Evolutionary conservation across 2,888 invertebrate species (phyloP).

Genomic region (Scaptomyza parva): DNA sequence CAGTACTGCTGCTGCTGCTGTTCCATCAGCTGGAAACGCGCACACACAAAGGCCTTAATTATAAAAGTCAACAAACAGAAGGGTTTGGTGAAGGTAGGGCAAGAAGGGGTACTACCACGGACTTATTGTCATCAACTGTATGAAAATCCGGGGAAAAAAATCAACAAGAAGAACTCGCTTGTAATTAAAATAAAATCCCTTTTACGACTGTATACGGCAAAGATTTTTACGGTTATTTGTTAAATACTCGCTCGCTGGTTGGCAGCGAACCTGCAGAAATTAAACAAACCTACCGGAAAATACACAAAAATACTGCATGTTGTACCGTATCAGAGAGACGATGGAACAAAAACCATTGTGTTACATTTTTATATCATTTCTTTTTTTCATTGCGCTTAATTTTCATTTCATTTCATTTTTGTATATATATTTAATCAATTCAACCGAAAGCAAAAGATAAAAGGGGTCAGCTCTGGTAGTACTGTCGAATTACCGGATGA

Average conservation of each 20-base stretch:
- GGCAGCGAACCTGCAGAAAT: constrained; percentile 58
- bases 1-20: constrained; percentile 16
- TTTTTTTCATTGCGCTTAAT: constrained; percentile 39
- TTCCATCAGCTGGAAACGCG: constrained; percentile 76
- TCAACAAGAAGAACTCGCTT: constrained; percentile 59
- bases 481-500: no score
- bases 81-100: no score
- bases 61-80: constrained; percentile 78
- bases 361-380: constrained; percentile 64
- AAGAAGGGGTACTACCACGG: constrained; percentile 26
- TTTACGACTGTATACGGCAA: constrained; percentile 68
- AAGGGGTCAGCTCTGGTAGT: constrained; percentile 14
- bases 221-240: constrained; percentile 74
- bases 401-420: constrained; percentile 10
- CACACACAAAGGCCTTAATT: constrained; percentile 79
- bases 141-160: constrained; percentile 44
- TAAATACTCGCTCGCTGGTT: constrained; percentile 25
- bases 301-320: constrained; percentile 11
- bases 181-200: constrained; percentile 75
- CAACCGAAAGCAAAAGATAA: not conserved
- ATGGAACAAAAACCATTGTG: constrained; percentile 45
- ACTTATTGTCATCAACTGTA: constrained; percentile 66
- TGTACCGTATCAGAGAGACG: not conserved
- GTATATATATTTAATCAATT: constrained; percentile 24
- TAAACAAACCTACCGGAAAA: constrained; percentile 63